Base-by-base conservation (phyloP, 2,797 vertebrate genomes). In the Sebastes vulpes region DNA sequence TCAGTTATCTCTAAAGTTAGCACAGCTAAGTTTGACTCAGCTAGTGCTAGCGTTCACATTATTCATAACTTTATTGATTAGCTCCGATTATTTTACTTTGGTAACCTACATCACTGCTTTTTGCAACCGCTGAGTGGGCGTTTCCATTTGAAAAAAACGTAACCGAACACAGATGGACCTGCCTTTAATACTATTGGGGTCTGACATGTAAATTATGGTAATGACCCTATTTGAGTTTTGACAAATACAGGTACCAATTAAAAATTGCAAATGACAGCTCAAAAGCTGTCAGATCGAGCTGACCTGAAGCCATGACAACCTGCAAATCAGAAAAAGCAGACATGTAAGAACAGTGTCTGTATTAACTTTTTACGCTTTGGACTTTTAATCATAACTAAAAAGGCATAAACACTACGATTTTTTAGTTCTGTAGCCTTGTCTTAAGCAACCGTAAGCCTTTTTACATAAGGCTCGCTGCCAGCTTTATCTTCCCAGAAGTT, bases 361-460 rank as follows among this genome's bases (percentile, higher is more conserved):
- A 65, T 61, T 76, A 79, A 35, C 32, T 48, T 60, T 70, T 58
- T 11, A 50, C n/a, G 26, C 16, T 25, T 50, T 72, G 8, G 25
- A 66, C 64, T 23, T 46, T 46, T 58, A 14, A 48, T 67, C 46
- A 52, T 67, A 12, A 11, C 48, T 64, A 21, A 72, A 83, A 63
- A 46, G 52, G 58, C 64, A 14, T 48, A 65, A 28, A 60, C 1
- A 9, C n/a, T 18, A 8, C 4, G 52, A 38, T 70, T 60, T 29
- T 8, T 23, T 6, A 63, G 65, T 73, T 70, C 38, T 71, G 38
- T 72, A 78, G 71, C 77, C 61, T 71, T 71, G 31, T 77, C 67
- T 70, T 70, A 38, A 71, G 65, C n/a, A 58, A 31, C 50, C 23
- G 6, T 69, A 69, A 81, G 59, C 59, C 69, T 65, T 83, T 75